Conservation (phyloP, 2,113 vertebrate species). For the Rhineura floridana region DNA sequence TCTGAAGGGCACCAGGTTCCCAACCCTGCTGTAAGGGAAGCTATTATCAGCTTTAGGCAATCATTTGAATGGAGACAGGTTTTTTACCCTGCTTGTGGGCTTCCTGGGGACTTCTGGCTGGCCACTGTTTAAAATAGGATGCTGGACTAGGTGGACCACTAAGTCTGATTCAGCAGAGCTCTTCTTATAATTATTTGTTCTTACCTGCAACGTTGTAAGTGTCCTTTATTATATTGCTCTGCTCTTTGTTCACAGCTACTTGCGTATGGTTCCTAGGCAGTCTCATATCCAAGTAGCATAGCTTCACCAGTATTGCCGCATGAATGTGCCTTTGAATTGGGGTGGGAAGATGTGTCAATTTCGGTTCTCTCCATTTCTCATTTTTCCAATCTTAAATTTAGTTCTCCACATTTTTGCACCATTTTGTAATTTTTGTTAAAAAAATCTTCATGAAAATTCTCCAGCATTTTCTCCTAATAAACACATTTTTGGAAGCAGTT, state of each 20-base stretch:
- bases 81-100: background rate
- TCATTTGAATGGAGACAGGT: background rate
- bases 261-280: background rate
- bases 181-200: background rate
- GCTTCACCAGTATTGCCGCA: background rate
- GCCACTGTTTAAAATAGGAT: background rate
- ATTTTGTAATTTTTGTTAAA: no score
- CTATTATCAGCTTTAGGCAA: no score
- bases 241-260: background rate
- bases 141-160: background rate
- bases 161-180: background rate
- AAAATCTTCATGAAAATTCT: no score
- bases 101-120: background rate
- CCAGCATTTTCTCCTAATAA: no score
- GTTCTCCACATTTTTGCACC: no score
- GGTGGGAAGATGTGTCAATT: no score
- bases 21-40: no score
- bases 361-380: no score
- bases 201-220: background rate
- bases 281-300: background rate
- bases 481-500: no score
- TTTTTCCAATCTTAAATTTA: no score
- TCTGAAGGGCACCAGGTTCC: no score
- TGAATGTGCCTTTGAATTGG: no score
- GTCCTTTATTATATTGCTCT: background rate